Percentiles rank a stretch among this genome's conserved stretches.
phyloP scores from a whole-genome alignment of 53 echinoderm and acorn worm genomes.

The Crossaster papposus region DNA sequence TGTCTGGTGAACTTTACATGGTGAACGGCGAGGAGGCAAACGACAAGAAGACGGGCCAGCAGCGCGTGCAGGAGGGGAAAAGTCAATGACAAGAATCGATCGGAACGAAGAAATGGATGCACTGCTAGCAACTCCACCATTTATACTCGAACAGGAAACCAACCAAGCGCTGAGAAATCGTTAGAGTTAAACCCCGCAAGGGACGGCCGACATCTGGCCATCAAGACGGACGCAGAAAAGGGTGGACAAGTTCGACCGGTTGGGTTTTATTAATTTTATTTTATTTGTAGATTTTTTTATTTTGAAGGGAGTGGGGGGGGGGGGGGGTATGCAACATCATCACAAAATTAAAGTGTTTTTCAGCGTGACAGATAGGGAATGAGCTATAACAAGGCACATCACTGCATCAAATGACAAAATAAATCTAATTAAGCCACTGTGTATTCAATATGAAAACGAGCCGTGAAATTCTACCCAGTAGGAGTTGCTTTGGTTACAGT shows the following conservation, averaged over 20 bases:
- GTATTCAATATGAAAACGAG: neutral
- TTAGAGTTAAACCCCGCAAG: neutral
- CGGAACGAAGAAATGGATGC: conserved; percentile 9
- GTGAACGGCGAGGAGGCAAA: no score
- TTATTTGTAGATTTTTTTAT: no score
- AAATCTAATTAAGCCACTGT: neutral
- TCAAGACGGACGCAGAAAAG: neutral
- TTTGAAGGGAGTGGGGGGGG: no score
- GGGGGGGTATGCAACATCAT: no score
- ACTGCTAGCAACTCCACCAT: conserved; percentile 27
- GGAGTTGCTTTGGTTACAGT: no score
- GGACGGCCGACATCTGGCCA: conserved; percentile 22
- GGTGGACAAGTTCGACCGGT: neutral
- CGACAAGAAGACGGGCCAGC: neutral
- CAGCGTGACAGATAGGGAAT: no score
- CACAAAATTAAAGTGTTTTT: no score
- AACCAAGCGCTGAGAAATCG: neutral
- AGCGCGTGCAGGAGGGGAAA: conserved; percentile 11
- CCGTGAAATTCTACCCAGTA: no score
- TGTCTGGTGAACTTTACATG: neutral
- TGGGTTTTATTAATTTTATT: neutral
- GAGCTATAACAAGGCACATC: neutral
- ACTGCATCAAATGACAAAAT: neutral
- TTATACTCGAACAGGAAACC: conserved; percentile 1
- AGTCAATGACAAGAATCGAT: conserved; percentile 36